A percentile compares a stretch with the other conserved stretches of the same genome.
phyloP scores from a whole-genome alignment of 2,888 invertebrate species.

The Physocephala rufipes region DNA sequence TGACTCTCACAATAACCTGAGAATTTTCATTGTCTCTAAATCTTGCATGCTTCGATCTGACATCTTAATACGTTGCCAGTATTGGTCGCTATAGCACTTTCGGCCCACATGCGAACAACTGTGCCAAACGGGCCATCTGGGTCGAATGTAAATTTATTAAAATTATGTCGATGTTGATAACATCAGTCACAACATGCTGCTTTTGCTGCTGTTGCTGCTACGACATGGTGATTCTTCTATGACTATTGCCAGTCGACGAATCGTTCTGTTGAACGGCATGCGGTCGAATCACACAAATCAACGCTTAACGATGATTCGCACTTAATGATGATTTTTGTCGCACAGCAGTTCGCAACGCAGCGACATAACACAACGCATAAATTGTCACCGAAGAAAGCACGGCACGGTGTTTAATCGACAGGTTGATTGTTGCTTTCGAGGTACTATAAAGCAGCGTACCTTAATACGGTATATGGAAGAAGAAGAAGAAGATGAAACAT shows the following conservation, averaged over 20 bases:
- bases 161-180: constrained; percentile 5
- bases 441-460: background rate
- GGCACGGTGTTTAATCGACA: constrained; percentile 29
- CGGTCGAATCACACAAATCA: constrained; percentile 2
- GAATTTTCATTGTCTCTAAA: no score
- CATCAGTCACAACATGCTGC: constrained; percentile 49
- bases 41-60: no score
- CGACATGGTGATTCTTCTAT: no score
- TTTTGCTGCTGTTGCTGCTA: background rate
- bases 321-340: background rate
- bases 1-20: no score
- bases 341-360: background rate
- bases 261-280: constrained; percentile 5
- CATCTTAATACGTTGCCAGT: no score
- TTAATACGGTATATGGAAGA: no score
- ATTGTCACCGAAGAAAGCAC: constrained; percentile 17
- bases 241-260: no score
- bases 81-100: no score
- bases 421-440: background rate
- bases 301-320: background rate
- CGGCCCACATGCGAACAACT: no score
- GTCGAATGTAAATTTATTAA: constrained; percentile 12
- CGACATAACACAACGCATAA: constrained; percentile 28
- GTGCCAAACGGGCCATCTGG: no score
- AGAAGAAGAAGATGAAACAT: no score